A percentile compares a stretch with the other conserved stretches of the same genome.
These are phyloP conservation scores for Meda fulgida DNA, from an alignment of 2,797 vertebrate species.

Conservation along the genomic window DNA sequence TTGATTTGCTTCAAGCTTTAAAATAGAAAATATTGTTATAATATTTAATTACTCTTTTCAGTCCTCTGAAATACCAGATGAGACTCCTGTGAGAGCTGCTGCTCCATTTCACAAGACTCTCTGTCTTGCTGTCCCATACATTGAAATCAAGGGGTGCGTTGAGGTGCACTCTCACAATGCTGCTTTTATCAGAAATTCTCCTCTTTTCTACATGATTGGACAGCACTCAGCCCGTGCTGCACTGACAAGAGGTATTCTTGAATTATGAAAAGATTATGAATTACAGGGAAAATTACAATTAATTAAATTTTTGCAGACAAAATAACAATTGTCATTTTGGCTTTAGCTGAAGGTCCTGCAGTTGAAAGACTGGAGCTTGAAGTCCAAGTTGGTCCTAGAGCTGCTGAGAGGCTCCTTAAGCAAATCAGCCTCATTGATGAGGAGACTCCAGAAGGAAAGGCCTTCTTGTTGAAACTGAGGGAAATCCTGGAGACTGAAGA, in stretches of 20 bases:
- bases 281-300: not conserved
- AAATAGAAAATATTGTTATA: not conserved
- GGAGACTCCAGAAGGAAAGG: conserved; percentile 54
- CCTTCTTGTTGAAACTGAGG: conserved; percentile 76
- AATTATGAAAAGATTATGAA: no score
- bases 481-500: conserved; percentile 72
- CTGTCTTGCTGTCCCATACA: conserved; percentile 65
- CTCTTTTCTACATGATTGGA: conserved; percentile 76
- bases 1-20: conserved; percentile 50
- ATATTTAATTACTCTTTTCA: conserved; percentile 63
- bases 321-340: conserved; percentile 7
- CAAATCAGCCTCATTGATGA: conserved; percentile 66
- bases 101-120: conserved; percentile 64
- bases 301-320: not conserved
- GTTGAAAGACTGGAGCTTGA: conserved; percentile 83
- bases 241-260: conserved; percentile 40
- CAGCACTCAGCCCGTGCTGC: conserved; percentile 30
- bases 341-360: conserved; percentile 70
- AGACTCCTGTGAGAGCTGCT: conserved; percentile 17
- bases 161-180: conserved; percentile 73
- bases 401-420: conserved; percentile 76
- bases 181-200: conserved; percentile 63
- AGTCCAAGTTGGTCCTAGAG: conserved; percentile 76
- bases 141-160: conserved; percentile 76
- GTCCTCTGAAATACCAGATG: conserved; percentile 69